Evolutionary conservation across 2,888 invertebrate species (phyloP), one percentile per base, ranked within the genome.

Genomic region (Pheosia gnoma): DNA sequence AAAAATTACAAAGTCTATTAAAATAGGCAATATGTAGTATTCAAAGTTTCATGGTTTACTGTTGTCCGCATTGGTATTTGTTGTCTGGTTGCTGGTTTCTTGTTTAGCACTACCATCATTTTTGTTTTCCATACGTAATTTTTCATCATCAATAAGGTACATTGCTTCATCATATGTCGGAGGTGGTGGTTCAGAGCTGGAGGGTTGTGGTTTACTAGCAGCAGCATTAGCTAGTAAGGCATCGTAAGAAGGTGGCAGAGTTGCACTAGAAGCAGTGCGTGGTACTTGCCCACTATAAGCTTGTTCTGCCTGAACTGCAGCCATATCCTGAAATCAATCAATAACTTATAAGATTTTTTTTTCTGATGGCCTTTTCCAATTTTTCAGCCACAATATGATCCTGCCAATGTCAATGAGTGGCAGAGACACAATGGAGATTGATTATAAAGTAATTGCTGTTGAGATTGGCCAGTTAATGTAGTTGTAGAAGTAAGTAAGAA

Each of bases 151-250:
- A 77, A 94, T 93, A 11, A 94, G 87, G 71, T 91, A 94, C 93
- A 95, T 94, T 0, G 95, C 95, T 90, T 95, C 95, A 75, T 95
- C 95, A 78, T 95, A 95, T 11, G 95, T 94, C 0, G 95, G 95
- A 4, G 95, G 95, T 10, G 95, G 95, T 43, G 93, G 88, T 79
- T 95, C 95, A 13, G 94, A 94, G 61, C 90, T 89, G 54, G 93
- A 93, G 11, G 92, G 83, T 62, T 91, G 90, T 7, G 93, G 91
- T 80, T 93, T 92, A 65, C 84, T 88, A 13, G 85, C 78, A 6
- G 89, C 79, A 58, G 87, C 83, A 76, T 83, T 90, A 58, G 91
- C 79, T 74, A 94, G 91, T 74, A 95, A 89, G 57, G 94, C 94
- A 79, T 95, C 95, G 83, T 95, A 95, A 0, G 95, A 93, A 7